Conservation (phyloP, 2,888 invertebrate genomes). For the Blastobasis lacticolella region DNA sequence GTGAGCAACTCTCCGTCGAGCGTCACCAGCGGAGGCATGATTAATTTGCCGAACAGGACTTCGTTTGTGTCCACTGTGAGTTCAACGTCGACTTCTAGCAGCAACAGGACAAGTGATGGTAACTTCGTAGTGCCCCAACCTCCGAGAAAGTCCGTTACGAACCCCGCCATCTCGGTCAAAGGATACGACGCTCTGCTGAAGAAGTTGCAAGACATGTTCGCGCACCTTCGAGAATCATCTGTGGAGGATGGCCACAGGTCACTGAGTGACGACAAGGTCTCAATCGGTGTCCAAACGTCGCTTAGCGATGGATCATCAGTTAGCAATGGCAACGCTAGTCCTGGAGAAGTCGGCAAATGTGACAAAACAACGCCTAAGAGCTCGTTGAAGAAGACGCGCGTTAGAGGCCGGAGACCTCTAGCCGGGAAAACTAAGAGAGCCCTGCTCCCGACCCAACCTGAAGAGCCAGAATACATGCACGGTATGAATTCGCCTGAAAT, state of each 20-base stretch:
- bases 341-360: conserved; percentile 52
- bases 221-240: conserved; percentile 47
- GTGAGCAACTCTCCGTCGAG: conserved; percentile 63
- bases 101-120: conserved; percentile 64
- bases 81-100: conserved; percentile 46
- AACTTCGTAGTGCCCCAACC: conserved; percentile 66
- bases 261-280: conserved; percentile 52
- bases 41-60: conserved; percentile 54
- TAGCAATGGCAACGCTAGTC: conserved; percentile 63
- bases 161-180: conserved; percentile 55
- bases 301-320: conserved; percentile 36
- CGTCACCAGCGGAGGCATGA: conserved; percentile 60
- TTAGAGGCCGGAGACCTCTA: conserved; percentile 58
- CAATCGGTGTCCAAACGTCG: conserved; percentile 55
- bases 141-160: conserved; percentile 54
- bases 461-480: conserved; percentile 60
- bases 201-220: conserved; percentile 60
- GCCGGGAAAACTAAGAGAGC: conserved; percentile 61
- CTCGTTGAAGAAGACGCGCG: conserved; percentile 59
- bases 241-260: conserved; percentile 45
- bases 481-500: conserved; percentile 68
- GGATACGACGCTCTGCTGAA: conserved; percentile 59
- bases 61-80: conserved; percentile 63
- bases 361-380: conserved; percentile 70
- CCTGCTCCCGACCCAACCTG: conserved; percentile 54